Conservation (phyloP, 2,113 vertebrate species). For the Chaetodon auriga region DNA sequence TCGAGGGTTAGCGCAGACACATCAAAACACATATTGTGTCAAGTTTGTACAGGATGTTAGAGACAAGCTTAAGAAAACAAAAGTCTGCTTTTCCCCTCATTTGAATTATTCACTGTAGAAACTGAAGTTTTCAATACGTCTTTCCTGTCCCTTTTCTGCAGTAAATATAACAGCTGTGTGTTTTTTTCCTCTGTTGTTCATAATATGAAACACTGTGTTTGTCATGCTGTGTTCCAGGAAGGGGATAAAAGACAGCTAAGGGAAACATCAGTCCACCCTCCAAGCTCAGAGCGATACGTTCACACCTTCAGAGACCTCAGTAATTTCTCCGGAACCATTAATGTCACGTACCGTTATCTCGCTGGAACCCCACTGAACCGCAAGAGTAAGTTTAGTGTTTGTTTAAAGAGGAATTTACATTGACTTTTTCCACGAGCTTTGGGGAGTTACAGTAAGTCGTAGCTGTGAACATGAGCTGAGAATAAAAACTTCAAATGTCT, state of each 20-base stretch:
- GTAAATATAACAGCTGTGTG: not conserved
- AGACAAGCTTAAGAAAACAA: not conserved
- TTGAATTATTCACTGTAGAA: constrained; percentile 39
- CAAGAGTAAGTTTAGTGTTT: constrained; percentile 88
- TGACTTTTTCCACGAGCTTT: not conserved
- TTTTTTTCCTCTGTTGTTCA: not conserved
- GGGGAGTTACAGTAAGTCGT: constrained; percentile 7
- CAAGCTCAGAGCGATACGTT: constrained; percentile 92
- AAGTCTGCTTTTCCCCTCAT: not conserved
- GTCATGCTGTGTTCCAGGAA: constrained; percentile 86
- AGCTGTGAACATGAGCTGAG: not conserved
- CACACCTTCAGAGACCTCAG: constrained; percentile 94
- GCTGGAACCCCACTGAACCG: constrained; percentile 93
- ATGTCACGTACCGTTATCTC: constrained; percentile 96
- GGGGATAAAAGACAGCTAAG: constrained; percentile 92
- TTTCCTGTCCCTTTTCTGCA: not conserved
- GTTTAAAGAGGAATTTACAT: constrained; percentile 13
- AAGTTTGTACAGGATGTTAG: constrained; percentile 12
- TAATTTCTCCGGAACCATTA: constrained; percentile 96
- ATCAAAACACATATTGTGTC: constrained; percentile 43
- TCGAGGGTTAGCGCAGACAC: constrained; percentile 13
- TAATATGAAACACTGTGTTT: constrained; percentile 25
- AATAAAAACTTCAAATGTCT: constrained; percentile 19
- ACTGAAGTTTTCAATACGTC: not conserved
- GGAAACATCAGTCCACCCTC: constrained; percentile 90